Evolutionary conservation across 92 coral and sea anemone genomes (phyloP).

Genomic region (Palythoa caribaeorum): DNA sequence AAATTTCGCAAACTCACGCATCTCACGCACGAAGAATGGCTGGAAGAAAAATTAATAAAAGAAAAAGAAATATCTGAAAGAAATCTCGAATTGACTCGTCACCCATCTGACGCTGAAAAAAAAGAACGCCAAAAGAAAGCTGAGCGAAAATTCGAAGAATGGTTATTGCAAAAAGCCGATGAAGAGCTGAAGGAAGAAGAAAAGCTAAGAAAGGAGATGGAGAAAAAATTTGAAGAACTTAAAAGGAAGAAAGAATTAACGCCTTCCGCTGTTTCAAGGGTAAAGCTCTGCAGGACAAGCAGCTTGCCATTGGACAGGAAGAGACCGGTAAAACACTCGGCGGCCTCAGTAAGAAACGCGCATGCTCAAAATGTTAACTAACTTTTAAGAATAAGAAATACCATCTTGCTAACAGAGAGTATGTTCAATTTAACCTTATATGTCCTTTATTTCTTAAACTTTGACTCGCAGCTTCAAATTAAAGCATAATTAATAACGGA

Average conservation of each 20-base stretch:
- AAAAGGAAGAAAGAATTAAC: constrained; percentile 21
- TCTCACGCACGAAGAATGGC: constrained; percentile 38
- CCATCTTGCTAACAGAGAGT: too few species aligned
- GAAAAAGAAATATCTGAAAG: constrained; percentile 13
- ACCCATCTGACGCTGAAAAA: background rate
- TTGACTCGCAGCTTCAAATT: too few species aligned
- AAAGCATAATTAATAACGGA: too few species aligned
- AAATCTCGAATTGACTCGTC: constrained; percentile 1
- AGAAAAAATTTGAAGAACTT: constrained; percentile 39
- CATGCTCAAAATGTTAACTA: background rate
- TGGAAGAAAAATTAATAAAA: constrained; percentile 25
- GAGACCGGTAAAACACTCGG: background rate
- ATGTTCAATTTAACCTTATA: too few species aligned
- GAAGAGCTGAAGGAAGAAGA: constrained; percentile 46
- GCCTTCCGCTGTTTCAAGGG: constrained; percentile 6
- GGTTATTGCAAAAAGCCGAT: constrained; percentile 30
- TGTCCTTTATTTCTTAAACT: too few species aligned
- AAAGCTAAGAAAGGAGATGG: constrained; percentile 29
- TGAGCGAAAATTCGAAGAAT: constrained; percentile 27
- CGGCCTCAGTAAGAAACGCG: background rate
- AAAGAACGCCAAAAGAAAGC: constrained; percentile 33
- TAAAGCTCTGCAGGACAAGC: constrained; percentile 14
- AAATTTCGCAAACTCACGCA: constrained; percentile 23
- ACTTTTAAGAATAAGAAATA: background rate
- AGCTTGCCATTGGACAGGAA: constrained; percentile 21